Base-by-base conservation (phyloP, 2,113 vertebrate genomes). In the Pao palembangensis region DNA sequence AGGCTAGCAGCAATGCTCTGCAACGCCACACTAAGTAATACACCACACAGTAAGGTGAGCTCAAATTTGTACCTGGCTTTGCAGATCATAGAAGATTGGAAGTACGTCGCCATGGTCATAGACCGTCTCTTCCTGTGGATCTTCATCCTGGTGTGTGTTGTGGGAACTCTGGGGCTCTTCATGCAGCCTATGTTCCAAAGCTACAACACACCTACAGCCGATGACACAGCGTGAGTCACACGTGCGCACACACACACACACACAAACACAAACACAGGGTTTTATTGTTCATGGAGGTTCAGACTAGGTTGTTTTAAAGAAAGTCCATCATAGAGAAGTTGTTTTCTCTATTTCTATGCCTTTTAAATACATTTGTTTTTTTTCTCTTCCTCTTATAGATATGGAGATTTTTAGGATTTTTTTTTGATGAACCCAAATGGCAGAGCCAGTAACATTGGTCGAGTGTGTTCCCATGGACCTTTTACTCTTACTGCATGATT, bases 61-160 rank as follows among this genome's bases (percentile, higher is more conserved):
- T 38, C 8, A 38, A 6, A 38, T 19, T 18, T 17, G 16, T 6
- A 16, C 21, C 4, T 28, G 12, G 16, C 4, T 51, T 74, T 85
- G 7, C 76, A 93, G 92, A 87, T 92, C 64, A 92, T 92, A 17
- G 85, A 93, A 52, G 92, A 93, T 85, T 93, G 92, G 92, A 92
- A 92, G 63, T 93, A 92, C 1, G 90, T 92, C 0, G 92, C 91
- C 19, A 93, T 93, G 92, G 92, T 93, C 59, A 92, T 93, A 20
- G 92, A 93, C 73, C 88, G 92, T 10, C 83, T 93, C 50, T 93
- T 93, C 56, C 83, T 93, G 42, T 93, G 92, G 90, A 90, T 92
- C 78, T 93, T 93, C 73, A 89, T 92, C 71, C 72, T 92, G 75
- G 92, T 92, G 72, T 93, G 91, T 81, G 85, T 93, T 61, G 71